phyloP scores from a whole-genome alignment of 2,888 invertebrate genomes.

The Pachliopta kotzebuea region DNA sequence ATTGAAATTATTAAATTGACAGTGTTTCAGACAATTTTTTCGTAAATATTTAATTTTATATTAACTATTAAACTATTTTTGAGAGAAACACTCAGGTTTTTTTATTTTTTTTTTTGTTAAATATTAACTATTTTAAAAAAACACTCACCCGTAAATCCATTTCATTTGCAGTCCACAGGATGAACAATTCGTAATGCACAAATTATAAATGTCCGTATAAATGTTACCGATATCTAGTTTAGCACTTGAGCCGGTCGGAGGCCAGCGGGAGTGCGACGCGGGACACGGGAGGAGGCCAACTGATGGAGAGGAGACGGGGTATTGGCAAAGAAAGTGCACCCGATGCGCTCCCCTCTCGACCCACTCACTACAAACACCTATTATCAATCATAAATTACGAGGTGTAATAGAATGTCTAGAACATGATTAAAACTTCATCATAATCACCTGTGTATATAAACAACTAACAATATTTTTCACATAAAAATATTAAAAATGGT shows the following conservation, averaged over 20 bases:
- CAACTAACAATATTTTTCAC: too few relatives aligned
- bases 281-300: slow-evolving; percentile 25
- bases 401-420: slow-evolving; percentile 10
- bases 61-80: too few relatives aligned
- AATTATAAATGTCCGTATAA: slow-evolving; percentile 29
- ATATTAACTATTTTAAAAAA: too few relatives aligned
- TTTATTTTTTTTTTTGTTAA: too few relatives aligned
- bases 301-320: slow-evolving; percentile 19
- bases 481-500: too few relatives aligned
- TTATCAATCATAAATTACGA: slow-evolving; percentile 22
- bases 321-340: slow-evolving; percentile 25
- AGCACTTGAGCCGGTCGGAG: slow-evolving; percentile 3
- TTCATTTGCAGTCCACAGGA: slow-evolving; percentile 49
- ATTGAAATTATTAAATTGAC: too few relatives aligned
- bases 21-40: too few relatives aligned
- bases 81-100: too few relatives aligned
- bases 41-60: too few relatives aligned
- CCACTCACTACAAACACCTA: slow-evolving; percentile 11
- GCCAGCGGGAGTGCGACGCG: slow-evolving; percentile 17
- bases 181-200: slow-evolving; percentile 45
- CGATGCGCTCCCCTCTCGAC: slow-evolving; percentile 2
- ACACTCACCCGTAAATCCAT: slow-evolving; percentile 65
- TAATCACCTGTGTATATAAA: neutral
- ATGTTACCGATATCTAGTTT: slow-evolving; percentile 17
- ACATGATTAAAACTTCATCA: neutral